phyloP scores from a whole-genome alignment of 2,113 vertebrate genomes.

The Trematomus loennbergii region DNA sequence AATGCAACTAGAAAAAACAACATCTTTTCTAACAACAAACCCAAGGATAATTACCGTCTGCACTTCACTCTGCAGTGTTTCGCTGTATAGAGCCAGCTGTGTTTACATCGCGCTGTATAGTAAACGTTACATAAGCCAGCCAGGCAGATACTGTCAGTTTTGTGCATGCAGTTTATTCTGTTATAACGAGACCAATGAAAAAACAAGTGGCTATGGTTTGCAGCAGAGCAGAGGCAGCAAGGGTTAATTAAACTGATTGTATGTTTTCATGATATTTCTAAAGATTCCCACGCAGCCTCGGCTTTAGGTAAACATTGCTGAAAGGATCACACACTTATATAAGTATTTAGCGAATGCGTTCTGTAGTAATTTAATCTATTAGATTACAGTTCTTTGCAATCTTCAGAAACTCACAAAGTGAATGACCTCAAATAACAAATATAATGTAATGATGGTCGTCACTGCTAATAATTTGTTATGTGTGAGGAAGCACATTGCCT shows the following conservation, averaged over 20 bases:
- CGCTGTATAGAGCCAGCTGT: constrained; percentile 60
- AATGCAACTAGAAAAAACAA: constrained; percentile 4
- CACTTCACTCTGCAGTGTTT: constrained; percentile 33
- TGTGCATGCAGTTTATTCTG: constrained; percentile 27
- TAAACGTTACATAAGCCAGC: constrained; percentile 50
- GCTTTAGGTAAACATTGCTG: neutral
- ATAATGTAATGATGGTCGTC: constrained; percentile 8
- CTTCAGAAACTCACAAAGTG: neutral
- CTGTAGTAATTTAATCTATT: neutral
- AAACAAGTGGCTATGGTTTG: constrained; percentile 17
- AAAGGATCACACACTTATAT: neutral
- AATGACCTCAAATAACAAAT: constrained; percentile 13
- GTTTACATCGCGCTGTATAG: constrained; percentile 50
- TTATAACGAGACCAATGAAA: constrained; percentile 8
- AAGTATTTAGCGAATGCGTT: neutral
- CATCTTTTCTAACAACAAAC: neutral
- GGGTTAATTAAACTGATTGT: constrained; percentile 46
- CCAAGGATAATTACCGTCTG: constrained; percentile 37
- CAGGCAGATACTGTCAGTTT: constrained; percentile 40
- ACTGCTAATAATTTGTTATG: constrained; percentile 35
- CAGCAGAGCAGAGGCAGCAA: neutral
- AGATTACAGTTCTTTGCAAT: no score
- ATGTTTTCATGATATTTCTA: constrained; percentile 1
- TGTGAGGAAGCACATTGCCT: constrained; percentile 61
- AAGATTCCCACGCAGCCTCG: constrained; percentile 8